Percentiles rank a stretch among this genome's conserved stretches.
These are phyloP conservation scores for Drosophila sp. DNA, from an alignment of 1,140 invertebrate genomes.

Conservation along the genomic window DNA sequence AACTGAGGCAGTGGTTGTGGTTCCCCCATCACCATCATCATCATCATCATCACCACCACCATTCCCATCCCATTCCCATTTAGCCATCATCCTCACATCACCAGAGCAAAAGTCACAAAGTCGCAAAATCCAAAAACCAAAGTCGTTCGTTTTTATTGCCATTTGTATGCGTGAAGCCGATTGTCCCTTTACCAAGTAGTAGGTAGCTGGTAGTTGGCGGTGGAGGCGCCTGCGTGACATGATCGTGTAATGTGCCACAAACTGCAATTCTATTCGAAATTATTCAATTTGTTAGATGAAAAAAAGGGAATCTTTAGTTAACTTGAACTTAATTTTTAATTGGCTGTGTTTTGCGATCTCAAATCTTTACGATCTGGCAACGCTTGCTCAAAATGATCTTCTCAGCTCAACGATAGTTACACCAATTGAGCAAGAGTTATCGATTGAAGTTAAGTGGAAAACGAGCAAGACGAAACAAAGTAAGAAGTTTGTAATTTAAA, in stretches of 20 bases:
- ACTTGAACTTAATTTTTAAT: too few species aligned
- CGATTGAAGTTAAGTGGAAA: too few species aligned
- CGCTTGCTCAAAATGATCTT: too few species aligned
- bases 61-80: not conserved
- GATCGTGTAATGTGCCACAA: slow-evolving; percentile 1
- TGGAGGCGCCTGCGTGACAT: slow-evolving; percentile 7
- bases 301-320: not conserved
- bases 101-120: slow-evolving; percentile 40
- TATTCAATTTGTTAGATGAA: not conserved
- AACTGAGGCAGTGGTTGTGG: slow-evolving; percentile 4
- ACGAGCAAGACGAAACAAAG: too few species aligned
- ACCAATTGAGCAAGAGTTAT: too few species aligned
- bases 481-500: too few species aligned
- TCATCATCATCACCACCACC: not conserved
- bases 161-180: slow-evolving; percentile 66
- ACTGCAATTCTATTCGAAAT: not conserved
- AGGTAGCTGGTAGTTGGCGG: not conserved
- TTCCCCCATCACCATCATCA: not conserved
- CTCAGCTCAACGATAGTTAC: too few species aligned
- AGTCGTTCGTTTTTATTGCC: slow-evolving; percentile 77
- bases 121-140: slow-evolving; percentile 77
- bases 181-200: slow-evolving; percentile 6
- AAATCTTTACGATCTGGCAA: too few species aligned
- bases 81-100: slow-evolving; percentile 6
- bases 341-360: too few species aligned